Base-by-base conservation (phyloP, 2,797 vertebrate species). In the Lacerta viridis region DNA sequence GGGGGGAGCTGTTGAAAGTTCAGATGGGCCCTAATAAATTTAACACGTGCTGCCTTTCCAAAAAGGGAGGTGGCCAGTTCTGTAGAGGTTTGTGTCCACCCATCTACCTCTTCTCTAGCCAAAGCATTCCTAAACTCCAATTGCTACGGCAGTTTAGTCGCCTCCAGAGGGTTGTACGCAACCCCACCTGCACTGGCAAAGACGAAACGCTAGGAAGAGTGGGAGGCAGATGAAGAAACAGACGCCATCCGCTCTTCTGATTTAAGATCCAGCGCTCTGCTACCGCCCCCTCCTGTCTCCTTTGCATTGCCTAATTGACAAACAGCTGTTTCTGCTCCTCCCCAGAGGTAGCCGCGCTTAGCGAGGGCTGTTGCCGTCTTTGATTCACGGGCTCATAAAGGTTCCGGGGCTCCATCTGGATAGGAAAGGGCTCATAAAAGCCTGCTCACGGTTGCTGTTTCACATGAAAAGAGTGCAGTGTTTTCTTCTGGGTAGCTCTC, bases 281-380 rank as follows among this genome's bases (percentile, higher is more conserved):
- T 66, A 43, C n/a, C 66, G 29, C 72, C 43, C 59, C 29, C 80
- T 78, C 74, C n/a, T 29, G 17, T 78, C 74, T 84, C 81, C 33
- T 68, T 33, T 18, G 29, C 13, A 69, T 66, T 69, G 27, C 81
- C 66, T 71, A 88, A 71, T 59, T 83, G 87, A 88, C 36, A 88
- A 84, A 84, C 87, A 88, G 87, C 64, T 88, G 87, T 83, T 88
- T 77, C 75, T 84, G 66, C 66, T 88, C 43, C 59, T 83, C 64
- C 81, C 74, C 66, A 84, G 79, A 75, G 86, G 27, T 43, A 59
- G 81, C 29, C 43, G 27, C 11, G 4, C 20, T 69, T 88, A 69
- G 25, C 5, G 6, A 55, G 43, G 61, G 46, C 74, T 72, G 64
- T 77, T 77, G 79, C 43, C 25, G 25, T 69, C 75, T 88, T 83